A percentile compares a stretch with the other conserved stretches of the same genome.
Conservation (phyloP, 2,113 vertebrate species). For the Eretmochelys imbricata region DNA sequence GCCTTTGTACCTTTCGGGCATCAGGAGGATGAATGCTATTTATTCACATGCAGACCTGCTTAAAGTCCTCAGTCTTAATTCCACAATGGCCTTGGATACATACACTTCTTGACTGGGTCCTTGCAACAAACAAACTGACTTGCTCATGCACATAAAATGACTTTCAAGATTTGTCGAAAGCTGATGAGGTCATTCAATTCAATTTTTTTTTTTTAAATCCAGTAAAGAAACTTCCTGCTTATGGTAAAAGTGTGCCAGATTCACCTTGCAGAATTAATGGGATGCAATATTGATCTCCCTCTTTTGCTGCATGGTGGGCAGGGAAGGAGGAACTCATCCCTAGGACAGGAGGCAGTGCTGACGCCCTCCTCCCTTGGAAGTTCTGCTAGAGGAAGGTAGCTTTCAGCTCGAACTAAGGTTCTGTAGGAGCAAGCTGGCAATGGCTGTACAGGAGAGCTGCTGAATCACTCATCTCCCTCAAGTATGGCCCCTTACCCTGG, state of each 20-base stretch:
- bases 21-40: conserved; percentile 11
- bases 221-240: neutral
- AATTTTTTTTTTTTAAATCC: neutral
- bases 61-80: conserved; percentile 41
- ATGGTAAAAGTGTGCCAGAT: neutral
- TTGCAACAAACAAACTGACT: conserved; percentile 43
- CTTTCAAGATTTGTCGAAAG: conserved; percentile 21
- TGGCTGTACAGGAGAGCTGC: neutral
- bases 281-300: conserved; percentile 4
- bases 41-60: conserved; percentile 14
- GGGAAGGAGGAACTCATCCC: neutral
- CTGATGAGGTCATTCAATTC: neutral
- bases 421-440: neutral
- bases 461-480: neutral
- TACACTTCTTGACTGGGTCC: neutral
- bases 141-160: neutral
- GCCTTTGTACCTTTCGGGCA: conserved; percentile 7
- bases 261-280: neutral
- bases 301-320: neutral
- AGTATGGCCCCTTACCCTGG: neutral
- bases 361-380: neutral
- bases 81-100: neutral
- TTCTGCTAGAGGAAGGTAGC: neutral
- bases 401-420: conserved; percentile 21
- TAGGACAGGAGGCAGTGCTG: neutral